Evolutionary conservation across 2,113 vertebrate species (phyloP).

Genomic region (Hippocampus zosterae): DNA sequence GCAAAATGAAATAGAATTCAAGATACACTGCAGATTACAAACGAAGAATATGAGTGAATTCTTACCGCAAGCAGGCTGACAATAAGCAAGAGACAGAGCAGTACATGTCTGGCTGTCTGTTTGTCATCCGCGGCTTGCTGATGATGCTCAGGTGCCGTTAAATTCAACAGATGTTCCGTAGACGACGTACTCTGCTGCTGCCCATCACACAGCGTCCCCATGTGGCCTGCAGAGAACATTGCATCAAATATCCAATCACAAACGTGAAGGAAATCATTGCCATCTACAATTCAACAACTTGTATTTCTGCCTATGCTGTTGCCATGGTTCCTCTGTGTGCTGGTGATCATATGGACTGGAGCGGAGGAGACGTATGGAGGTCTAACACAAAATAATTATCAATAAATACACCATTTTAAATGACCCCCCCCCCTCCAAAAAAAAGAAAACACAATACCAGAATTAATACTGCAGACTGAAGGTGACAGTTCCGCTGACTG

Average conservation of each 20-base stretch:
- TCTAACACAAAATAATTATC: constrained; percentile 35
- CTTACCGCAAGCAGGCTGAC: constrained; percentile 88
- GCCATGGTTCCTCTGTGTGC: constrained; percentile 54
- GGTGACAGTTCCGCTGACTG: constrained; percentile 17
- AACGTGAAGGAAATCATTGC: neutral
- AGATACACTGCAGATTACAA: neutral
- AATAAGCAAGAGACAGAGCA: constrained; percentile 88
- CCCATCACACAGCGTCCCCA: constrained; percentile 73
- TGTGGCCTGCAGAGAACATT: constrained; percentile 45
- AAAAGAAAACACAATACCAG: constrained; percentile 29
- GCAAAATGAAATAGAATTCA: neutral
- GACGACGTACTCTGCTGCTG: constrained; percentile 40
- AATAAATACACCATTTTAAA: neutral
- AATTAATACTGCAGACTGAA: constrained; percentile 34
- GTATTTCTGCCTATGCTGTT: constrained; percentile 68
- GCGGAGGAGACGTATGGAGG: constrained; percentile 61
- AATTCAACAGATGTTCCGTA: constrained; percentile 53
- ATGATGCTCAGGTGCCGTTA: constrained; percentile 45
- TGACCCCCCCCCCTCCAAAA: neutral
- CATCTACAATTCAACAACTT: neutral
- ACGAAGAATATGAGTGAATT: neutral
- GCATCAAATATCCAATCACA: neutral
- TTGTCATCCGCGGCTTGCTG: constrained; percentile 65
- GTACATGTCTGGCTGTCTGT: constrained; percentile 85
- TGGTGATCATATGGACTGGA: constrained; percentile 64